Percentiles rank a stretch among this genome's conserved stretches.
phyloP scores from a whole-genome alignment of 2,888 invertebrate species.

The Drosophila flavopinicola region DNA sequence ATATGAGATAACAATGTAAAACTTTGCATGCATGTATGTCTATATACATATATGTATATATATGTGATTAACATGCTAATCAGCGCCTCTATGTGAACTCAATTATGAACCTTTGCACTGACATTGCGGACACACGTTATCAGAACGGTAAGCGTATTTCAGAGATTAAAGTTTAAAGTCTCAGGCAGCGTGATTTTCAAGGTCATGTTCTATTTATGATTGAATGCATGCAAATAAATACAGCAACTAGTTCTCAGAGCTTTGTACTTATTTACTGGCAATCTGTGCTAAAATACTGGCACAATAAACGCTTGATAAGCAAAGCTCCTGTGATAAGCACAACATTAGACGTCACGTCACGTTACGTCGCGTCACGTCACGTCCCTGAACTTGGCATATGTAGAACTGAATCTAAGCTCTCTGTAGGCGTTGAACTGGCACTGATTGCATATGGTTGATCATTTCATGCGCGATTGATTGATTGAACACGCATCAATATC shows the following conservation, averaged over 20 bases:
- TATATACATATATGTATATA: neutral
- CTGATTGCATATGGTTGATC: slow-evolving; percentile 11
- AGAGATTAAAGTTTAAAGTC: slow-evolving; percentile 19
- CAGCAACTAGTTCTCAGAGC: neutral
- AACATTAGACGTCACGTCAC: slow-evolving; percentile 12
- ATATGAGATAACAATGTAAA: slow-evolving; percentile 1
- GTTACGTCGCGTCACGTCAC: slow-evolving; percentile 10
- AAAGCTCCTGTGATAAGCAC: slow-evolving; percentile 42
- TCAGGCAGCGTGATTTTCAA: slow-evolving; percentile 2
- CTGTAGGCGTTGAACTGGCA: slow-evolving; percentile 18
- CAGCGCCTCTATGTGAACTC: slow-evolving; percentile 31
- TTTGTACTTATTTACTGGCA: neutral
- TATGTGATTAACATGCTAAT: slow-evolving; percentile 33
- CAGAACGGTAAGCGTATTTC: slow-evolving; percentile 12
- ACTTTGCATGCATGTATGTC: neutral
- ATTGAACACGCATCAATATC: slow-evolving; percentile 28
- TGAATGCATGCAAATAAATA: neutral
- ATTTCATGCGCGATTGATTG: slow-evolving; percentile 26
- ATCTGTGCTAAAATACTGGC: slow-evolving; percentile 14
- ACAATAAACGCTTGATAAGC: slow-evolving; percentile 39
- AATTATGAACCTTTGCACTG: slow-evolving; percentile 48
- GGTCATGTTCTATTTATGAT: neutral
- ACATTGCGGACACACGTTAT: slow-evolving; percentile 25
- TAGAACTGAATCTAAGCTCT: neutral
- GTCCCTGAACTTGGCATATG: slow-evolving; percentile 81